A percentile compares a stretch with the other conserved stretches of the same genome.
Evolutionary conservation across 1,140 invertebrate genomes (phyloP).

Genomic region (Drosophila nikananu): DNA sequence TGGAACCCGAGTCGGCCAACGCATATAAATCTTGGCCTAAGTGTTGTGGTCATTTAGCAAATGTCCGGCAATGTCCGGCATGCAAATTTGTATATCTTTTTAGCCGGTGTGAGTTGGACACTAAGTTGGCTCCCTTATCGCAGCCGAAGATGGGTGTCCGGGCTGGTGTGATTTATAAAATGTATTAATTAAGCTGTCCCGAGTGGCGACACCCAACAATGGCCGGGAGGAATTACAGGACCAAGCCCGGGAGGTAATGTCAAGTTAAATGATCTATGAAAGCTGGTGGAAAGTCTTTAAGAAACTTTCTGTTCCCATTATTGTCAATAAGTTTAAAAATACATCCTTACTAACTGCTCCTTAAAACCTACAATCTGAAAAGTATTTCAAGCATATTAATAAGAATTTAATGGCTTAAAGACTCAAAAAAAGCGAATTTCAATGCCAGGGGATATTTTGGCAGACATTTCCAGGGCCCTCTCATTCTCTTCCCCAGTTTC

Average conservation of each 20-base stretch:
- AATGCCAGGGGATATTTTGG: background rate
- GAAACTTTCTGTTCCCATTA: background rate
- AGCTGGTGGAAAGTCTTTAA: background rate
- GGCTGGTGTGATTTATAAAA: slow-evolving; percentile 69
- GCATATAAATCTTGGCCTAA: slow-evolving; percentile 73
- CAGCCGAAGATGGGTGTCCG: slow-evolving; percentile 32
- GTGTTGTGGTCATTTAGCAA: slow-evolving; percentile 83
- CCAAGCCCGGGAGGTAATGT: background rate
- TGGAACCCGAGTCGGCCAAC: slow-evolving; percentile 39
- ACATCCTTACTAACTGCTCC: too few species aligned
- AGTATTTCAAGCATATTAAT: background rate
- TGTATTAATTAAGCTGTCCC: slow-evolving; percentile 75
- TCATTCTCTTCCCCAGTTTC: background rate
- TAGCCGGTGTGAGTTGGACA: slow-evolving; percentile 4
- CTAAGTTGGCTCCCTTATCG: slow-evolving; percentile 41
- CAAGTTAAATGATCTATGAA: slow-evolving; percentile 34
- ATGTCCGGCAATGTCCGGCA: slow-evolving; percentile 76
- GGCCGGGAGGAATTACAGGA: background rate
- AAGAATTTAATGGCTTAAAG: background rate
- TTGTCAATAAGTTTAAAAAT: background rate
- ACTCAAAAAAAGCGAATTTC: background rate
- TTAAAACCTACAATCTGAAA: background rate
- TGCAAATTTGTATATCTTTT: slow-evolving; percentile 62
- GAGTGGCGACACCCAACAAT: slow-evolving; percentile 29
- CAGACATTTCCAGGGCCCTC: background rate